Percentiles rank a stretch among this genome's conserved stretches.
phyloP scores from a whole-genome alignment of 2,113 vertebrate species.

The Glaucidium brasilianum region DNA sequence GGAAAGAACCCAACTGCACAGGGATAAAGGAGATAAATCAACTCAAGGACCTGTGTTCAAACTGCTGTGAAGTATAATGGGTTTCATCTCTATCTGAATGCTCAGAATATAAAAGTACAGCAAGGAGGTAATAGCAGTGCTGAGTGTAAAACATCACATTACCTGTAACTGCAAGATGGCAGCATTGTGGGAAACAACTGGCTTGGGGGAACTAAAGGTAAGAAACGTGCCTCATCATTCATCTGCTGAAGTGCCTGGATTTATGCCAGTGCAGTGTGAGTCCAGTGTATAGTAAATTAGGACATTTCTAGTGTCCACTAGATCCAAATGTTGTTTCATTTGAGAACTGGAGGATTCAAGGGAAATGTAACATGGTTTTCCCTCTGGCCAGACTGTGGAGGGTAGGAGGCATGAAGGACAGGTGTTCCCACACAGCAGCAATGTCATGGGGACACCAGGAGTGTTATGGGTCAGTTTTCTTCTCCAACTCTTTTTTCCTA shows the following conservation, averaged over 20 bases:
- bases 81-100: slow-evolving; percentile 16
- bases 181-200: background rate
- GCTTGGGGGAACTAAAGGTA: background rate
- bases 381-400: background rate
- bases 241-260: background rate
- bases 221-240: background rate
- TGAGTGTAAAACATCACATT: slow-evolving; percentile 17
- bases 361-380: background rate
- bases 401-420: background rate
- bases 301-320: background rate
- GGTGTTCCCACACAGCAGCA: background rate
- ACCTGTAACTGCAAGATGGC: background rate
- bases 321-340: background rate
- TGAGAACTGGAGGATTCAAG: background rate
- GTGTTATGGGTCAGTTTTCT: background rate
- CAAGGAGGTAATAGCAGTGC: background rate
- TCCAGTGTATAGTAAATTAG: background rate
- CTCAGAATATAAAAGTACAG: background rate
- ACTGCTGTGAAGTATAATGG: slow-evolving; percentile 51
- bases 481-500: background rate
- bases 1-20: background rate
- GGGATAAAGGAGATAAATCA: slow-evolving; percentile 48
- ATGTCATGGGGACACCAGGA: background rate
- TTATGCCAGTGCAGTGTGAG: background rate
- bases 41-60: slow-evolving; percentile 37